A percentile compares a stretch with the other conserved stretches of the same genome.
These are phyloP conservation scores for Girardinus metallicus DNA, from an alignment of 2,797 vertebrate genomes.

Conservation along the genomic window DNA sequence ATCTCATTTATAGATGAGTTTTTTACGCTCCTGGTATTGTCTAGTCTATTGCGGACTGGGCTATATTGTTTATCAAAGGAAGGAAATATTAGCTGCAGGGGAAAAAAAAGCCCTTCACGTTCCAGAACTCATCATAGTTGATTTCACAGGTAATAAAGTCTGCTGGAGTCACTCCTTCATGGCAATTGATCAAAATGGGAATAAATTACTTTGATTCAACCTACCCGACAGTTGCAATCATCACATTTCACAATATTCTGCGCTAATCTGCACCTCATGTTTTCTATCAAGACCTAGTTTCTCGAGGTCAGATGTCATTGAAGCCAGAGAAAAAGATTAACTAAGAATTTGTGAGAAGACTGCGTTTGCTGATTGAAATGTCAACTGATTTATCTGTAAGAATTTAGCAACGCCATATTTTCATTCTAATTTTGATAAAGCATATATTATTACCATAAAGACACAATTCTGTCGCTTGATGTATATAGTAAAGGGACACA, in stretches of 20 bases:
- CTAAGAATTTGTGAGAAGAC: slow-evolving; percentile 1
- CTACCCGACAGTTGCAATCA: slow-evolving; percentile 40
- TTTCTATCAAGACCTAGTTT: slow-evolving; percentile 45
- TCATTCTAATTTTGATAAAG: background rate
- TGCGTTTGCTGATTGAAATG: slow-evolving; percentile 7
- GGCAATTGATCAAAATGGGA: slow-evolving; percentile 67
- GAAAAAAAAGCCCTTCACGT: slow-evolving; percentile 48
- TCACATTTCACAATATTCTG: slow-evolving; percentile 39
- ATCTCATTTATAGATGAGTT: slow-evolving; percentile 8
- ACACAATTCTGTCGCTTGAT: background rate
- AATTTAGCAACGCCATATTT: background rate
- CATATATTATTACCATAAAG: background rate
- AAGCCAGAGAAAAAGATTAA: slow-evolving; percentile 33
- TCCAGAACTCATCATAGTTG: slow-evolving; percentile 68
- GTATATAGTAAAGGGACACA: background rate
- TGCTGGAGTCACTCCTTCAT: slow-evolving; percentile 46
- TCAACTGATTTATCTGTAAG: background rate
- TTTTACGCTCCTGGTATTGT: slow-evolving; percentile 22
- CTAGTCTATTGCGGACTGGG: slow-evolving; percentile 28
- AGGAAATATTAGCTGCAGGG: slow-evolving; percentile 42
- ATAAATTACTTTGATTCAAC: slow-evolving; percentile 52
- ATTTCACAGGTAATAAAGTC: slow-evolving; percentile 74
- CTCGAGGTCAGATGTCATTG: slow-evolving; percentile 14
- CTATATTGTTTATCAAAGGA: slow-evolving; percentile 58
- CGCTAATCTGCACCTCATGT: slow-evolving; percentile 28